A percentile compares a stretch with the other conserved stretches of the same genome.
phyloP scores from a whole-genome alignment of 2,797 vertebrate species.

The Adrianichthys oophorus region DNA sequence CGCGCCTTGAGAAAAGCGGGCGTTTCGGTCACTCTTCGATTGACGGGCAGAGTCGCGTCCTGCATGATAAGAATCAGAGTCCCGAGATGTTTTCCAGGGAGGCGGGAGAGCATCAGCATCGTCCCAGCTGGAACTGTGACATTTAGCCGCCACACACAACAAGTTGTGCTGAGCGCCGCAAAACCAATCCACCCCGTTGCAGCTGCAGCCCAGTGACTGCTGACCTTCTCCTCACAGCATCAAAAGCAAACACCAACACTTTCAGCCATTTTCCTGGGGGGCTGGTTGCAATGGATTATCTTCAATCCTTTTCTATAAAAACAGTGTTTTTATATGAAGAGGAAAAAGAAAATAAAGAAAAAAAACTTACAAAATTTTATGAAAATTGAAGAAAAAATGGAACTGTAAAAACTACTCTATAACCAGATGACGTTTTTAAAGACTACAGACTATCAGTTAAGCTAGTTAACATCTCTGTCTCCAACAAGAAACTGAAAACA shows the following conservation, averaged over 20 bases:
- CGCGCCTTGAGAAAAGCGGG: too few relatives aligned
- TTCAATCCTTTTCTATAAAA: background rate
- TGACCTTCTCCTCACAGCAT: conserved; percentile 50
- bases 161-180: conserved; percentile 44
- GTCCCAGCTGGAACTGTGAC: conserved; percentile 53
- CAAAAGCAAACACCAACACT: conserved; percentile 20
- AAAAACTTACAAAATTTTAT: too few relatives aligned
- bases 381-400: too few relatives aligned
- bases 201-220: conserved; percentile 34
- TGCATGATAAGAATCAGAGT: conserved; percentile 35
- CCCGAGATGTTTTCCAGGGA: conserved; percentile 44
- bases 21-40: too few relatives aligned
- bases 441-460: too few relatives aligned
- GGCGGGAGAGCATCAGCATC: conserved; percentile 35
- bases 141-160: conserved; percentile 57
- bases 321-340: background rate
- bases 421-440: too few relatives aligned
- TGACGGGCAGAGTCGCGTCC: conserved; percentile 3
- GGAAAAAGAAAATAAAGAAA: too few relatives aligned
- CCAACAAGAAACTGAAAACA: too few relatives aligned
- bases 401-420: too few relatives aligned
- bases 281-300: background rate
- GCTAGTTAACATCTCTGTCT: too few relatives aligned
- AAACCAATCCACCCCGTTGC: conserved; percentile 40
- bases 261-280: background rate